A percentile compares a stretch with the other conserved stretches of the same genome.
Conservation (phyloP, 2,113 vertebrate species). For the Stigmatopora argus region DNA sequence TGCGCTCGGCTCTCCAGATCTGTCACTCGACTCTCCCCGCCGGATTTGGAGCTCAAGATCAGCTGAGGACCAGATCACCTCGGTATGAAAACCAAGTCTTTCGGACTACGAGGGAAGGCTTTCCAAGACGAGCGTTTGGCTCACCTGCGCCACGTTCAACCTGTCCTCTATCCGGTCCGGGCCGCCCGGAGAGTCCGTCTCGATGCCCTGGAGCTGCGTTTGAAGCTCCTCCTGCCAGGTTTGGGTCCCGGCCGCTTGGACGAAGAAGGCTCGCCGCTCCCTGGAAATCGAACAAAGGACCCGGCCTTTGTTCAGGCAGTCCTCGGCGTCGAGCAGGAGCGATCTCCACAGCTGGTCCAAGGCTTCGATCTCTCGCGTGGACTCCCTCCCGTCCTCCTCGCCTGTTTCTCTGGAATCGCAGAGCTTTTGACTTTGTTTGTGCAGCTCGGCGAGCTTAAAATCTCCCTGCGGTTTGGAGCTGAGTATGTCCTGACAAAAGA, state of each 20-base stretch:
- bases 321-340: constrained; percentile 44
- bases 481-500: constrained; percentile 44
- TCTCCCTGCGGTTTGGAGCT: constrained; percentile 61
- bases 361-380: constrained; percentile 46
- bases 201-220: constrained; percentile 32
- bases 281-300: constrained; percentile 49
- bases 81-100: not conserved
- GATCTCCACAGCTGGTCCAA: constrained; percentile 63
- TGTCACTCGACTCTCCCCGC: constrained; percentile 47
- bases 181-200: constrained; percentile 39
- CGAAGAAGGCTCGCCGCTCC: constrained; percentile 50
- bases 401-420: constrained; percentile 44
- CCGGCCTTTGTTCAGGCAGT: constrained; percentile 45
- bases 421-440: constrained; percentile 51
- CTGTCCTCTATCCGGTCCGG: constrained; percentile 50
- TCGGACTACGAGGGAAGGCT: not conserved
- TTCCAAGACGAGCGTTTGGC: not conserved
- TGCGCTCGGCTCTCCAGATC: constrained; percentile 49
- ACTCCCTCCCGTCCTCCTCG: constrained; percentile 25
- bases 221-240: constrained; percentile 54
- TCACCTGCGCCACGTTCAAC: constrained; percentile 51
- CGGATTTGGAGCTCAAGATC: constrained; percentile 44
- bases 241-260: constrained; percentile 27
- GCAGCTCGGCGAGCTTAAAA: constrained; percentile 53
- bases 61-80: constrained; percentile 33